Evolutionary conservation across 1,140 invertebrate genomes (phyloP).

Genomic region (Helicoverpa armigera): DNA sequence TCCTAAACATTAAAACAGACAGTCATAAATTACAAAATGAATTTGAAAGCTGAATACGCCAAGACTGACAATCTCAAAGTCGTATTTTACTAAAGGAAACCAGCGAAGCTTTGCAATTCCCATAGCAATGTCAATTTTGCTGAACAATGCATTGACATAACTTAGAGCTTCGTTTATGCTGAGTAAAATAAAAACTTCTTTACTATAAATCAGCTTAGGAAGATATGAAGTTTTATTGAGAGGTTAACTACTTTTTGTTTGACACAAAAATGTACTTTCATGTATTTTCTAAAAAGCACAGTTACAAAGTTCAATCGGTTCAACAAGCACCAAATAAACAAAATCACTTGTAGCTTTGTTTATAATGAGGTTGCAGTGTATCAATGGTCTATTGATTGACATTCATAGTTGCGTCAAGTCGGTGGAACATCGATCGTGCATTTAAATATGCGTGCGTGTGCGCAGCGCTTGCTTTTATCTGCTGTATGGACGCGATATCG

Average conservation of each 20-base stretch:
- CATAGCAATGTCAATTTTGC: background rate
- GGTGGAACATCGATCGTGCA: slow-evolving; percentile 47
- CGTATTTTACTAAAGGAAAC: background rate
- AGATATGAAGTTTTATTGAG: background rate
- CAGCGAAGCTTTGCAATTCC: background rate
- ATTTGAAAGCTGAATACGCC: background rate
- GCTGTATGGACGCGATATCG: slow-evolving; percentile 33
- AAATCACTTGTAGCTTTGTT: slow-evolving; percentile 36
- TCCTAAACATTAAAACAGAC: slow-evolving; percentile 24
- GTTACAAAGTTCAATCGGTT: slow-evolving; percentile 1
- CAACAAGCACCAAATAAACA: background rate
- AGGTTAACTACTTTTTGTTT: background rate
- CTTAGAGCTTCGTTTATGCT: background rate
- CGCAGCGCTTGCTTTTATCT: slow-evolving; percentile 43
- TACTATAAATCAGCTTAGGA: background rate
- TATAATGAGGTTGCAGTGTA: slow-evolving; percentile 35
- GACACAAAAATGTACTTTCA: background rate
- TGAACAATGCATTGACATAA: slow-evolving; percentile 1
- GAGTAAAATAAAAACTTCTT: background rate
- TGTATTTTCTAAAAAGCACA: slow-evolving; percentile 3
- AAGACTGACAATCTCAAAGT: background rate
- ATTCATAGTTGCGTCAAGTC: slow-evolving; percentile 46
- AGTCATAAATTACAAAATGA: slow-evolving; percentile 40
- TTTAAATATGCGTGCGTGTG: slow-evolving; percentile 52
- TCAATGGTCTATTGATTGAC: slow-evolving; percentile 51